These are phyloP conservation scores for Melanargia galathea DNA, from an alignment of 2,888 invertebrate species.

Conservation along the genomic window DNA sequence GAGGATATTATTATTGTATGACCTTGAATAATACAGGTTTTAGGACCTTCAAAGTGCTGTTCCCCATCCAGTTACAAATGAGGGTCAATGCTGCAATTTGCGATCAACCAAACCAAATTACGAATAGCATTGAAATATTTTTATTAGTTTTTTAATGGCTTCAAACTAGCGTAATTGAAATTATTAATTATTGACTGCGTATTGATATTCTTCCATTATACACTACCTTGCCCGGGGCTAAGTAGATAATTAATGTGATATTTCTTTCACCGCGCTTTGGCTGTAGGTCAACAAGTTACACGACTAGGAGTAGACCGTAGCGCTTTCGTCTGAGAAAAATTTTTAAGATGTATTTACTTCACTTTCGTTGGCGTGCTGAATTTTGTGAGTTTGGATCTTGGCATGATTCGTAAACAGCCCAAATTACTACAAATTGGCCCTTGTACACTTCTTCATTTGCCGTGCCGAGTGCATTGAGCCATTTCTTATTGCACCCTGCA, in stretches of 20 bases:
- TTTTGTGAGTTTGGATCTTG: background rate
- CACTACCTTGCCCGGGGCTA: slow-evolving; percentile 8
- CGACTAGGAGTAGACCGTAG: background rate
- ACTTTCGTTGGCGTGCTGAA: background rate
- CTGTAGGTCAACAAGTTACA: background rate
- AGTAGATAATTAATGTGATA: slow-evolving; percentile 23
- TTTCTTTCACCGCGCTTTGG: slow-evolving; percentile 22
- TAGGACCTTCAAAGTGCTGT: background rate
- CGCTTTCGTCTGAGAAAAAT: background rate
- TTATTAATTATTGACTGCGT: slow-evolving; percentile 9
- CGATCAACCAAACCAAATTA: background rate
- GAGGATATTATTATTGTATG: too few species aligned
- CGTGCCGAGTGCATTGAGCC: too few species aligned
- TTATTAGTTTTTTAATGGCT: slow-evolving; percentile 2
- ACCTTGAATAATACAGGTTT: background rate
- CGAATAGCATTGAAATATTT: background rate
- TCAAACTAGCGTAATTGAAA: slow-evolving; percentile 8
- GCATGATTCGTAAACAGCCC: too few species aligned
- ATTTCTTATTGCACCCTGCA: too few species aligned
- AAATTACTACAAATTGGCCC: too few species aligned
- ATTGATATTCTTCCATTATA: slow-evolving; percentile 6
- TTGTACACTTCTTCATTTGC: too few species aligned
- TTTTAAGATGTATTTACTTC: background rate
- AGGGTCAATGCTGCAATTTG: background rate
- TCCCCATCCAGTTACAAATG: background rate